Conservation (phyloP, 1,140 invertebrate species). For the Temnothorax nylanderi region DNA sequence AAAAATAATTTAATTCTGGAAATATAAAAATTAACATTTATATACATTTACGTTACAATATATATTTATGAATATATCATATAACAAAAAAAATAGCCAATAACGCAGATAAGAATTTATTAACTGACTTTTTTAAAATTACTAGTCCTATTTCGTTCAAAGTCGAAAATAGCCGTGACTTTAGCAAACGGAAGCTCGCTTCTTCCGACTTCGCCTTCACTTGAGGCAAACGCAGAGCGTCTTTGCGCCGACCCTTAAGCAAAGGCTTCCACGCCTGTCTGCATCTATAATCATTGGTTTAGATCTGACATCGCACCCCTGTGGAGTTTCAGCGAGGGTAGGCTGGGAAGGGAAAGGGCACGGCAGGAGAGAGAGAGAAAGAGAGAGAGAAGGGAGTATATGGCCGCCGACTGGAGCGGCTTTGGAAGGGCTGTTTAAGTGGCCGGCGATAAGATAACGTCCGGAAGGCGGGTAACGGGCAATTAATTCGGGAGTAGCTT, state of each 20-base stretch:
- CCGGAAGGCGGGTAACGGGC: conserved; percentile 77
- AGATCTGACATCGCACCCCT: conserved; percentile 77
- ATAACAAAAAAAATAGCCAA: neutral
- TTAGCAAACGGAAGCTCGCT: neutral
- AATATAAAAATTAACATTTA: neutral
- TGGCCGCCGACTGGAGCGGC: conserved; percentile 43
- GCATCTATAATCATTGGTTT: conserved; percentile 83
- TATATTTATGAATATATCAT: neutral
- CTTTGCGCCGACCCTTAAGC: conserved; percentile 57
- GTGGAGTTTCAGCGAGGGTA: conserved; percentile 72
- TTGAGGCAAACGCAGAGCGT: conserved; percentile 76
- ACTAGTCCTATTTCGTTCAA: neutral
- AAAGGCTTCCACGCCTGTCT: conserved; percentile 81
- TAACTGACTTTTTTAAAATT: neutral
- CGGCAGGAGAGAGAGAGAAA: neutral
- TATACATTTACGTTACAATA: neutral
- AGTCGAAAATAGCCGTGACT: neutral
- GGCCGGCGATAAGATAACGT: conserved; percentile 85
- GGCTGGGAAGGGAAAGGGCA: conserved; percentile 32
- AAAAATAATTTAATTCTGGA: neutral
- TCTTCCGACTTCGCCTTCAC: neutral
- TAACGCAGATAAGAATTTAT: neutral
- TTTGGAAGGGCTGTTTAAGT: conserved; percentile 81
- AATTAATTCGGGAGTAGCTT: conserved; percentile 84
- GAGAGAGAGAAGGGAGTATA: neutral